Evolutionary conservation across 2,113 vertebrate species (phyloP).

Genomic region (Cacatua alba): DNA sequence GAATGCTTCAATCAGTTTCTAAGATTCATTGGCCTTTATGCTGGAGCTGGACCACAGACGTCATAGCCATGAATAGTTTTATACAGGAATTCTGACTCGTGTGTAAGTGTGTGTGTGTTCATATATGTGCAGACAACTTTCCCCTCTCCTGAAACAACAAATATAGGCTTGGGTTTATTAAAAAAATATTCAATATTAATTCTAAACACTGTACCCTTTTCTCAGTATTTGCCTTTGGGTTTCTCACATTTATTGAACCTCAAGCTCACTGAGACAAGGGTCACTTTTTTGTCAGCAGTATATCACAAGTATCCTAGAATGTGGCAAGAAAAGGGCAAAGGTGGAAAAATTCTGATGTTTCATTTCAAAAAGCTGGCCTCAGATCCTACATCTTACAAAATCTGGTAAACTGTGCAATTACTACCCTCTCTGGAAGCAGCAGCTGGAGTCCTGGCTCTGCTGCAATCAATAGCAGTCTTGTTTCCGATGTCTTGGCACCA

Average conservation of each 20-base stretch:
- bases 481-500: conserved; percentile 2
- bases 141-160: background rate
- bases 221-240: background rate
- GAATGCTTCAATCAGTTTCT: background rate
- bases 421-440: background rate
- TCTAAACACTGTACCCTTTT: background rate
- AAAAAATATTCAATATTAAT: background rate
- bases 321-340: background rate
- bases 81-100: background rate
- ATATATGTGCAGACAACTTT: background rate
- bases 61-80: background rate
- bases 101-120: background rate
- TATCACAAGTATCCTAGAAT: background rate
- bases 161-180: background rate
- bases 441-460: background rate
- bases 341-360: background rate
- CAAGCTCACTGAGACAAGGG: background rate
- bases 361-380: background rate
- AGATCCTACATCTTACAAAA: background rate
- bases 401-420: background rate
- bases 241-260: background rate
- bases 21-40: background rate
- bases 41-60: background rate
- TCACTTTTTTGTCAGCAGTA: background rate
- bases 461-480: background rate